Evolutionary conservation across 2,113 vertebrate species (phyloP).

Genomic region (Pan paniscus): DNA sequence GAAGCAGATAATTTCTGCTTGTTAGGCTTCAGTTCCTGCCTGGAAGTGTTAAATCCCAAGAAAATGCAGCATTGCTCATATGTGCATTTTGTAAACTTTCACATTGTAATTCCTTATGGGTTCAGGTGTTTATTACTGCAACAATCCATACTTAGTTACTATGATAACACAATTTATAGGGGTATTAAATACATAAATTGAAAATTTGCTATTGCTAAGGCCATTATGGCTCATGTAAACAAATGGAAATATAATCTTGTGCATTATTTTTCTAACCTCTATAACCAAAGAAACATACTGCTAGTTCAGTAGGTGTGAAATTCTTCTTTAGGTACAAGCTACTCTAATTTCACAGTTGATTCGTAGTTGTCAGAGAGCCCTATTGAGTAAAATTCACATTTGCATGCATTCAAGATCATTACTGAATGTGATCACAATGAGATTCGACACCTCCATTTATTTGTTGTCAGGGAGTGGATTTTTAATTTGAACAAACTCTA

Average conservation of each 20-base stretch:
- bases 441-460: slow-evolving; percentile 82
- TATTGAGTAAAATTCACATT: slow-evolving; percentile 82
- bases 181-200: slow-evolving; percentile 29
- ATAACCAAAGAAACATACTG: slow-evolving; percentile 61
- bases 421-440: slow-evolving; percentile 80
- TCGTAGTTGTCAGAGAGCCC: slow-evolving; percentile 74
- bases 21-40: slow-evolving; percentile 21
- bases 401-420: slow-evolving; percentile 84
- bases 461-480: slow-evolving; percentile 78
- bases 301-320: slow-evolving; percentile 84
- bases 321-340: slow-evolving; percentile 80
- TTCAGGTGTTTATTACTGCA: background rate
- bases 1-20: slow-evolving; percentile 38
- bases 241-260: slow-evolving; percentile 47
- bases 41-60: background rate
- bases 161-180: background rate
- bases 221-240: slow-evolving; percentile 49
- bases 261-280: slow-evolving; percentile 47
- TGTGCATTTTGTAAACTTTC: background rate
- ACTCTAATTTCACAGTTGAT: slow-evolving; percentile 87
- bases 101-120: background rate
- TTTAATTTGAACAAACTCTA: slow-evolving; percentile 80
- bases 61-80: background rate
- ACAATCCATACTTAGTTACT: background rate
- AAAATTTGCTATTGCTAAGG: background rate